Conservation (phyloP, 2,113 vertebrate species). For the Hemichromis elongatus region DNA sequence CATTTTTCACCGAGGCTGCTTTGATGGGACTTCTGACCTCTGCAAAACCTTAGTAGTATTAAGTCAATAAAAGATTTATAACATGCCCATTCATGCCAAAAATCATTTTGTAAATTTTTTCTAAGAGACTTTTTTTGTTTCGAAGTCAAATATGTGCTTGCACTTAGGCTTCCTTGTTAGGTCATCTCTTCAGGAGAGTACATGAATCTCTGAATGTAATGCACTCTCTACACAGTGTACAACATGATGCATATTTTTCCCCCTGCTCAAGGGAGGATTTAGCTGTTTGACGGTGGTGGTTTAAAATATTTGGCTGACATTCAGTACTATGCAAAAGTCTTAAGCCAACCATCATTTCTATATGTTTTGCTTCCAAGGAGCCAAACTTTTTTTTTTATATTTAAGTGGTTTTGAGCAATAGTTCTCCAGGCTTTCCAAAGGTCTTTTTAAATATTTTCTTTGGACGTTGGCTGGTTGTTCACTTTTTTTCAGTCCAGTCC, state of each 20-base stretch:
- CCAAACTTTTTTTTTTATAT: background rate
- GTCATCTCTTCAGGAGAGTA: conserved; percentile 27
- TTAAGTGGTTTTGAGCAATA: background rate
- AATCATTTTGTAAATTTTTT: background rate
- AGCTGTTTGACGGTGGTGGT: background rate
- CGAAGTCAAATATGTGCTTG: background rate
- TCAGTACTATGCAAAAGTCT: background rate
- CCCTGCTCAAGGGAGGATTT: conserved; percentile 11
- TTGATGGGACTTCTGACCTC: background rate
- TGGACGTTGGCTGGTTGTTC: background rate
- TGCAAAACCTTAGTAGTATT: background rate
- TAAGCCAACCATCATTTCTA: background rate
- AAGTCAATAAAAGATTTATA: background rate
- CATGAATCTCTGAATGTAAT: conserved; percentile 42
- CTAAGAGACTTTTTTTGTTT: background rate
- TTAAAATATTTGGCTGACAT: background rate
- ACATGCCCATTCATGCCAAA: background rate
- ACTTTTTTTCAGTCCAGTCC: background rate
- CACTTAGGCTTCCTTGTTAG: conserved; percentile 26
- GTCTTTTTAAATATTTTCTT: background rate
- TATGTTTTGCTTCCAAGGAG: background rate
- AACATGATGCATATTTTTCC: conserved; percentile 30
- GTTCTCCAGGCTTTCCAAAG: background rate
- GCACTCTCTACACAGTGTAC: conserved; percentile 49
- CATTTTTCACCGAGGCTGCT: background rate